Evolutionary conservation across 2,113 vertebrate genomes (phyloP).

Genomic region (human): GRCh38 chr15:59570001-59570500

Average conservation of each 20-base stretch:
- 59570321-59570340: not conserved
- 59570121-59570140: not conserved
- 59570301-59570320: not conserved
- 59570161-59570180: not conserved
- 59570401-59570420: not conserved
- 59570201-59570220: fast-evolving
- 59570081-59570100: not conserved
- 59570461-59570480: not conserved
- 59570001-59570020: not conserved
- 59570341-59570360: not conserved
- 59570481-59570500: not conserved
- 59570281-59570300: not conserved
- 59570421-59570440: not conserved
- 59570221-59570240: not conserved
- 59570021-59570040: not conserved
- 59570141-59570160: not conserved
- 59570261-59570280: not conserved
- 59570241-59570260: not conserved
- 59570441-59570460: not conserved
- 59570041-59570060: not conserved
- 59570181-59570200: not conserved
- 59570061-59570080: not conserved
- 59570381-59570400: not conserved
- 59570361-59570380: not conserved
- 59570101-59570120: not conserved